These are phyloP conservation scores for Paralvinella palmiformis DNA, from an alignment of 1,140 invertebrate species.

Conservation along the genomic window DNA sequence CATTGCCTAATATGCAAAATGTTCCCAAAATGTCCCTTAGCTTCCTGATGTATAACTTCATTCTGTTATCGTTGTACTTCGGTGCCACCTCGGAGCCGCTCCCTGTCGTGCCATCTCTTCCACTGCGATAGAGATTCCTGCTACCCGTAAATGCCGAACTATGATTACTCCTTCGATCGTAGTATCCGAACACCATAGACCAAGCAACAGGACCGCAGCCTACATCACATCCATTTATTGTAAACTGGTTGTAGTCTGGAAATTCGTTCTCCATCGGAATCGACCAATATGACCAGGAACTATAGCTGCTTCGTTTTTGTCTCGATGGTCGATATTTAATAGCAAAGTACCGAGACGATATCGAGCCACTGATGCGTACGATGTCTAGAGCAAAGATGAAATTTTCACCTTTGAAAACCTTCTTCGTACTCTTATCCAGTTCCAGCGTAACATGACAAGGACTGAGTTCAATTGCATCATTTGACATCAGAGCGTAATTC, in stretches of 20 bases:
- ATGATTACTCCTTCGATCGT: conserved; percentile 16
- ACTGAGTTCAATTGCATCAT: no score
- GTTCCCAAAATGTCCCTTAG: conserved; percentile 8
- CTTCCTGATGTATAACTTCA: conserved; percentile 1
- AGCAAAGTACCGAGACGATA: no score
- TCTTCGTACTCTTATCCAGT: no score
- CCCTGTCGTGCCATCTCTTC: conserved; percentile 18
- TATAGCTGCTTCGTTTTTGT: conserved; percentile 12
- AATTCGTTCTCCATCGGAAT: conserved; percentile 11
- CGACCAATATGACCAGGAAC: not conserved
- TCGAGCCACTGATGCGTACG: no score
- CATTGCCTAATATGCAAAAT: conserved; percentile 14
- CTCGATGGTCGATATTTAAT: no score
- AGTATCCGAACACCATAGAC: conserved; percentile 23
- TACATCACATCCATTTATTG: conserved; percentile 12
- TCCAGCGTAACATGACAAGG: no score
- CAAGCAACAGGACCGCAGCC: conserved; percentile 24
- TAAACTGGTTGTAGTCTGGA: conserved; percentile 20
- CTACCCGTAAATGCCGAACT: conserved; percentile 4
- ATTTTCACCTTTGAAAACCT: no score
- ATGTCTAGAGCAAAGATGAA: no score
- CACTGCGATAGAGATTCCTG: conserved; percentile 15
- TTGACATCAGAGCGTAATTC: no score
- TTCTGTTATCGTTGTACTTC: not conserved
- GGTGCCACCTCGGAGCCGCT: conserved; percentile 11